Base-by-base conservation (phyloP, 2,113 vertebrate species). In the Anoplopoma fimbria region DNA sequence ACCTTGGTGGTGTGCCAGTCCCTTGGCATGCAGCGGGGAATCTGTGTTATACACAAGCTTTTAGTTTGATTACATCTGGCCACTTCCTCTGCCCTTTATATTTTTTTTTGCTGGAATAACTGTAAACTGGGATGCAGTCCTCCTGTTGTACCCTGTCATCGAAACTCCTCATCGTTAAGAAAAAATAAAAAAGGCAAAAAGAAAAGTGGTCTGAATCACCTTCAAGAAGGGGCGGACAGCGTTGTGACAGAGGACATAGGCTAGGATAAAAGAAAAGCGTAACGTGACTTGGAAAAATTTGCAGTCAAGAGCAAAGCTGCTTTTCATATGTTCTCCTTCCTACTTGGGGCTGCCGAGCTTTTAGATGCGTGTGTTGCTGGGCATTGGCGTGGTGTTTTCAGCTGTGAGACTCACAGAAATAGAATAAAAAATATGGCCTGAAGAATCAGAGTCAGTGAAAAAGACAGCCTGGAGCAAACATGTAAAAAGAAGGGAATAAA, bases 11-110 rank as follows among this genome's bases (percentile, higher is more conserved):
- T 7, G 74, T 79, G 89, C 87, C 88, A 93, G 87, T 86, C 51
- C 40, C 51, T 84, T 87, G 81, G 87, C 79, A 58, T 83, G 65
- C 69, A 68, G 91, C 84, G 49, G 65, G 85, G 74, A 15, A 63
- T 87, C 85, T 79, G 81, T 86, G 75, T 91, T 93, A 88, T 89
- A 83, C 82, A 90, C 88, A 77, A 87, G 94, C 95, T 96, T 95
- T 96, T 96, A 96, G 93, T 88, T 89, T 95, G 94, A 95, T 96
- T 95, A 93, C 89, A 85, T 92, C 79, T 75, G 91, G 83, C 86
- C 58, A 74, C 84, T 87, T 91, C 81, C 82, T 77, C 70, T 78
- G 75, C 90, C 86, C 81, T 91, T 86, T 90, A 80, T 73, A n/a
- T n/a, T n/a, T 78, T 75, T 69, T 79, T 78, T 60, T 60, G 82